A percentile compares a stretch with the other conserved stretches of the same genome.
Evolutionary conservation across 2,888 invertebrate genomes (phyloP).

Genomic region (Cheilosia impressa): DNA sequence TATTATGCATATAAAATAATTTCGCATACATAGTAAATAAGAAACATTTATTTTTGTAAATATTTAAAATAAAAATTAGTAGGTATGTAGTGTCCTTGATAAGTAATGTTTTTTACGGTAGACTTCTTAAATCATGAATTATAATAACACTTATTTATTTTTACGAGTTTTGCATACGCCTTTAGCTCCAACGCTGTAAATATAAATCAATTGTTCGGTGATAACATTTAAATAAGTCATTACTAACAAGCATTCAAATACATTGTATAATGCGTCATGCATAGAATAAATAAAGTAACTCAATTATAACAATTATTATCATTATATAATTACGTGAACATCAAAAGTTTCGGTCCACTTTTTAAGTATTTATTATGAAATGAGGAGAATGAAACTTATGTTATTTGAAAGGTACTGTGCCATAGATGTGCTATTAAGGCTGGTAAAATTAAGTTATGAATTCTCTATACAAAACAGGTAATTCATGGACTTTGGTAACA

Average conservation of each 20-base stretch:
- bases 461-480: no score
- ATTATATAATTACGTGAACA: no score
- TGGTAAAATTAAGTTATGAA: no score
- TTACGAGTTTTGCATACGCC: slow-evolving; percentile 30
- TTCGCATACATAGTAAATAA: not conserved
- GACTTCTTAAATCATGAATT: slow-evolving; percentile 28
- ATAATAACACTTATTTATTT: slow-evolving; percentile 41
- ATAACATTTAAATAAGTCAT: not conserved
- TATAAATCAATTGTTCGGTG: slow-evolving; percentile 9
- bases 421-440: no score
- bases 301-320: not conserved
- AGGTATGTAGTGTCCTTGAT: not conserved
- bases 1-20: slow-evolving; percentile 1
- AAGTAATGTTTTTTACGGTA: slow-evolving; percentile 40
- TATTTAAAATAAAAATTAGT: slow-evolving; percentile 28
- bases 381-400: no score
- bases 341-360: no score
- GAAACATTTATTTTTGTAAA: slow-evolving; percentile 33
- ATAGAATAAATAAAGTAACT: slow-evolving; percentile 28
- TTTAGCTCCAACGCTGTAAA: not conserved
- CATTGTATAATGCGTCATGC: slow-evolving; percentile 24
- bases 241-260: slow-evolving; percentile 11
- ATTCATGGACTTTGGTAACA: no score
- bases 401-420: no score
- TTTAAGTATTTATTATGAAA: no score